Base-by-base conservation (phyloP, 2,888 invertebrate species). In the Dorcus hopei region DNA sequence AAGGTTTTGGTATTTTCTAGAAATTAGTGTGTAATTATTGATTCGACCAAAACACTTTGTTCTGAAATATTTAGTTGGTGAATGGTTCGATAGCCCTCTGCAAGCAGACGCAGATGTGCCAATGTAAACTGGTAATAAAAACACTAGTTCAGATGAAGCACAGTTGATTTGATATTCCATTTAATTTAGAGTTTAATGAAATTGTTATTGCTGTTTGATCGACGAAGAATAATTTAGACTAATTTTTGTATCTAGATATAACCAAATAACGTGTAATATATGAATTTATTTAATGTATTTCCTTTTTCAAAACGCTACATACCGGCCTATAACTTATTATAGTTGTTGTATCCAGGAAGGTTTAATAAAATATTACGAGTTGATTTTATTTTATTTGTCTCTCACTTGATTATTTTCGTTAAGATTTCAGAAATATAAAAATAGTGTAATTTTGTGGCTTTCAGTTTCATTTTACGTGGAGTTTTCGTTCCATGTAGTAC, bases 301-400 rank as follows among this genome's bases (percentile, higher is more conserved):
- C 51, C 45, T 59, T 61, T 61, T 58, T 57, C 59, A 59, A 61
- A 59, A 57, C 58, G 61, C 59, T 59, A 58, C 41, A 56, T 56
- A 64, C 60, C 59, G 64, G 64, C 64, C 64, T 64, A 63, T 63
- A 62, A 60, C 59, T 62, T 64, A 62, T 58, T 59, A 60, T 57
- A 57, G 57, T 60, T 56, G 55, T 56, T 60, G 57, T 57, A 60
- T 45, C 49, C 55, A 45, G 26, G 26, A 33, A 60, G 50, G 57
- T 64, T 63, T 60, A 64, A 64, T 62, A 63, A 61, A 61, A 61
- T 63, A 63, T 63, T 63, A 58, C 61, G 58, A 63, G 62, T 63
- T 57, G 47, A 49, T 16, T 33, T 57, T 50, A 40, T 48, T 33
- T 38, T 26, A 48, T 8, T 11, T 3, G 40, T 48, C 9, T 50